Evolutionary conservation across 2,888 invertebrate species (phyloP).

Genomic region (Clunio marinus): DNA sequence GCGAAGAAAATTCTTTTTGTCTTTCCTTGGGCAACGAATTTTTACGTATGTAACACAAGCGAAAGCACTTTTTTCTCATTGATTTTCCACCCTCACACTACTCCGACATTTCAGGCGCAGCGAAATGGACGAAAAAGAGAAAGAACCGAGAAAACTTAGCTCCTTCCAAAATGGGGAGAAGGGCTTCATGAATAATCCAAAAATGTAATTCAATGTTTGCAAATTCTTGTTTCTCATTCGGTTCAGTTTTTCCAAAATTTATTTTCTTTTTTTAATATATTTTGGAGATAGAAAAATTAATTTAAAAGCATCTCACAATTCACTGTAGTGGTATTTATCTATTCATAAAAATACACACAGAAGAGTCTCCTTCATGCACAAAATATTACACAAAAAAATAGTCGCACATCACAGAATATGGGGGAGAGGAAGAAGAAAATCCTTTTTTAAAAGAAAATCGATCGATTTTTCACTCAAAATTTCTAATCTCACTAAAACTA

Average conservation of each 20-base stretch:
- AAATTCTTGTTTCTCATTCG: slow-evolving; percentile 15
- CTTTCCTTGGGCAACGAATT: slow-evolving; percentile 34
- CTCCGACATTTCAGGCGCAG: background rate
- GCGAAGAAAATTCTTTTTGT: background rate
- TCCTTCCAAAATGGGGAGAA: slow-evolving; percentile 12
- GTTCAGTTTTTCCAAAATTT: background rate
- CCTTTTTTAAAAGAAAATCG: slow-evolving; percentile 31
- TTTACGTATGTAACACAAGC: slow-evolving; percentile 33
- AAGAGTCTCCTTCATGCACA: slow-evolving; percentile 27
- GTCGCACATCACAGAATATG: slow-evolving; percentile 14
- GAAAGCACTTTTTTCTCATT: slow-evolving; percentile 27
- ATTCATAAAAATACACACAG: slow-evolving; percentile 13
- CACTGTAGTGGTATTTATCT: background rate
- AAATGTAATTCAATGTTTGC: slow-evolving; percentile 38
- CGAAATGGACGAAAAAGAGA: background rate
- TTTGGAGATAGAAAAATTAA: background rate
- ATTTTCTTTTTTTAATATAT: background rate
- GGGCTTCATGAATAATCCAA: slow-evolving; percentile 35
- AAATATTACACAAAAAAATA: slow-evolving; percentile 32
- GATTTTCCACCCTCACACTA: slow-evolving; percentile 34
- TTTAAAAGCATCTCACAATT: background rate
- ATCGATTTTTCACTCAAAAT: slow-evolving; percentile 35
- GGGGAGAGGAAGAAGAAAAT: slow-evolving; percentile 24
- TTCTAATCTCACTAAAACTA: slow-evolving; percentile 10
- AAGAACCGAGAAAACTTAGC: slow-evolving; percentile 16